These are phyloP conservation scores for Synaphobranchus kaupii DNA, from an alignment of 2,797 vertebrate species.

Conservation along the genomic window DNA sequence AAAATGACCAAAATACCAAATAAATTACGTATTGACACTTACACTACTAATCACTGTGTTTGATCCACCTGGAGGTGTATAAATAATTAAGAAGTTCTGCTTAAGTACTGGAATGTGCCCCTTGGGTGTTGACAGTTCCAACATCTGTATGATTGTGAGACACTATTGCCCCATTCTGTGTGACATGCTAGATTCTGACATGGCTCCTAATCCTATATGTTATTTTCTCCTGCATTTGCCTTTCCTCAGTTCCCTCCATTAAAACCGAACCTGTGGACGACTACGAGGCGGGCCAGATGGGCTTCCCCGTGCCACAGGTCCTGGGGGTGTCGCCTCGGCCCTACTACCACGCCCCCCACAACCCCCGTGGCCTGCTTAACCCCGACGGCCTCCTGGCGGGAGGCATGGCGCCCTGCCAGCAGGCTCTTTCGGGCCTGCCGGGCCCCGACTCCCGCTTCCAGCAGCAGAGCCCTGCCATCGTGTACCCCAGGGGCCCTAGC, in stretches of 20 bases:
- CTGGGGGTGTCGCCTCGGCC: conserved; percentile 83
- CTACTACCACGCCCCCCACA: conserved; percentile 85
- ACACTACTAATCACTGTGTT: too few species aligned
- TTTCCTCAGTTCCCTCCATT: conserved; percentile 87
- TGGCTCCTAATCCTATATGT: not conserved
- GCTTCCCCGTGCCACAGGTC: conserved; percentile 80
- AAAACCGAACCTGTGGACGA: conserved; percentile 96
- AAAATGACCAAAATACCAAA: not conserved
- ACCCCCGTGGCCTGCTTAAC: conserved; percentile 78
- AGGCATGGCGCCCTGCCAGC: conserved; percentile 89
- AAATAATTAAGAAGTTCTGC: not conserved
- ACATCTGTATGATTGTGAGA: not conserved
- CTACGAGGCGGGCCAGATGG: conserved; percentile 85
- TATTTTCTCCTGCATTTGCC: conserved; percentile 14
- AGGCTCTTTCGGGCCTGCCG: conserved; percentile 78
- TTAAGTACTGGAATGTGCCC: not conserved
- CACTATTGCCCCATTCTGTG: not conserved
- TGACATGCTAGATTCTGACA: not conserved
- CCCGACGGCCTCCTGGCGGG: conserved; percentile 82
- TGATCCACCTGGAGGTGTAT: too few species aligned
- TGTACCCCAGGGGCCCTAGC: conserved; percentile 84
- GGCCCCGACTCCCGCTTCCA: conserved; percentile 83
- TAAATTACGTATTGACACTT: too few species aligned
- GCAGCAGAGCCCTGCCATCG: conserved; percentile 84
- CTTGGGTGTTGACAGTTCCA: not conserved